These are phyloP conservation scores for Idaea straminata DNA, from an alignment of 2,888 invertebrate genomes.

Conservation along the genomic window DNA sequence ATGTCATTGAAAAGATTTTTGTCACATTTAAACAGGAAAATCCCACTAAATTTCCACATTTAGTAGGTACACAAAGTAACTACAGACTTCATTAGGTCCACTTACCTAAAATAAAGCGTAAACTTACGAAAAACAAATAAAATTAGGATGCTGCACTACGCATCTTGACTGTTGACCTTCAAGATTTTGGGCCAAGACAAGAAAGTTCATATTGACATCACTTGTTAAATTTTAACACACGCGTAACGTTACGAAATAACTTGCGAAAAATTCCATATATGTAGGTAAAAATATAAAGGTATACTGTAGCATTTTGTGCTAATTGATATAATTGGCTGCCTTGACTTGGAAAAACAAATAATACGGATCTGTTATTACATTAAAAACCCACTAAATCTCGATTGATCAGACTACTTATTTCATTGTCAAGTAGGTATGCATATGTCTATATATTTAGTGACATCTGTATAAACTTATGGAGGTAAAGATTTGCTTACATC, in stretches of 20 bases:
- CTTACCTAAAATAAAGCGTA: no score
- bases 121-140: no score
- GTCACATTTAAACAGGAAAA: background rate
- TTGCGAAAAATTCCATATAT: constrained; percentile 33
- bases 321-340: background rate
- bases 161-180: background rate
- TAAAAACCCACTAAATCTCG: background rate
- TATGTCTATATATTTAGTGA: background rate
- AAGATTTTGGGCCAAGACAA: constrained; percentile 3
- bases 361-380: background rate
- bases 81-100: background rate
- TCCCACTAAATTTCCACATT: background rate
- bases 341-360: constrained; percentile 1
- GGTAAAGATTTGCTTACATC: no score
- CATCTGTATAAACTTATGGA: background rate
- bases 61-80: background rate
- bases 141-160: background rate
- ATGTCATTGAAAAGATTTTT: background rate
- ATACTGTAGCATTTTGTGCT: background rate
- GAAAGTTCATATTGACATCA: constrained; percentile 30
- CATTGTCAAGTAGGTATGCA: background rate
- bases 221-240: constrained; percentile 12
- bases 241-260: constrained; percentile 34
- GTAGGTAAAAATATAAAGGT: background rate
- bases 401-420: background rate